Conservation (phyloP, 1,140 invertebrate genomes). For the Plutomurus gul region DNA sequence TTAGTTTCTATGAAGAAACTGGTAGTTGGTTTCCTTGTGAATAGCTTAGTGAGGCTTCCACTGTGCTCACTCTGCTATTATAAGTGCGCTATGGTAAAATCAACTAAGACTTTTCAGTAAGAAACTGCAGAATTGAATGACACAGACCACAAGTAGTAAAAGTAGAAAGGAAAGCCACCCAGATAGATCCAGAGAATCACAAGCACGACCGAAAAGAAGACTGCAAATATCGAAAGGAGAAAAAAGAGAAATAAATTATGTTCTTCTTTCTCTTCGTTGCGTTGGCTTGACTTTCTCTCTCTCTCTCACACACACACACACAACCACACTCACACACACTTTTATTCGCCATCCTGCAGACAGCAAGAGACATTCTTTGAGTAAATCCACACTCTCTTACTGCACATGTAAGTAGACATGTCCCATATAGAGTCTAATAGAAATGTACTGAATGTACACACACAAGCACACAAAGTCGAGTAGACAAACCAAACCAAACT, state of each 20-base stretch:
- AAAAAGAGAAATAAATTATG: slow-evolving; percentile 48
- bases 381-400: slow-evolving; percentile 16
- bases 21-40: too few species aligned
- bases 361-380: slow-evolving; percentile 5
- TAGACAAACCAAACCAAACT: slow-evolving; percentile 17
- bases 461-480: neutral
- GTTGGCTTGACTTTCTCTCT: slow-evolving; percentile 7
- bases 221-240: slow-evolving; percentile 9
- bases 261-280: slow-evolving; percentile 24
- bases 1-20: neutral
- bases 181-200: slow-evolving; percentile 6
- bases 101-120: neutral
- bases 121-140: slow-evolving; percentile 12
- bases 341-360: slow-evolving; percentile 28
- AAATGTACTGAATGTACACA: neutral
- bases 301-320: too few species aligned
- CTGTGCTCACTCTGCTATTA: too few species aligned
- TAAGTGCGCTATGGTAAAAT: neutral
- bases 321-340: too few species aligned
- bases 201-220: slow-evolving; percentile 22
- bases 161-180: neutral
- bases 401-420: neutral
- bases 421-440: neutral
- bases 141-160: slow-evolving; percentile 2
- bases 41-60: too few species aligned